Percentiles rank a stretch among this genome's conserved stretches.
Evolutionary conservation across 2,113 vertebrate species (phyloP).

Genomic region (Mobula birostris): DNA sequence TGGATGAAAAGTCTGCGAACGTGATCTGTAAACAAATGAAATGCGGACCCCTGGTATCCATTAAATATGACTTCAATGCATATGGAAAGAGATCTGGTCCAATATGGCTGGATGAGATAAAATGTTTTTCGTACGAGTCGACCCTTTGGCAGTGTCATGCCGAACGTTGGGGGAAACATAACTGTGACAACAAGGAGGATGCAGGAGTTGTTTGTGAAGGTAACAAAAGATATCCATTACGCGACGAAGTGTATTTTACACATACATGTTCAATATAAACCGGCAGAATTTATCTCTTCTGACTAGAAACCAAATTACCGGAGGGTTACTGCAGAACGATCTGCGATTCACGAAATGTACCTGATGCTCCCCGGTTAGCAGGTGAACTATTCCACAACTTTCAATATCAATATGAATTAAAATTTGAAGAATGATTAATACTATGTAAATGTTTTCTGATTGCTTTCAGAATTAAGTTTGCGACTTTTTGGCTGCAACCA

Average conservation of each 20-base stretch:
- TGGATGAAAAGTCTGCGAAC: neutral
- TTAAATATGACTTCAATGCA: accelerated
- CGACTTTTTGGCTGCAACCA: too few relatives aligned
- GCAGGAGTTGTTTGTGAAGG: neutral
- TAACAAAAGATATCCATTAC: neutral
- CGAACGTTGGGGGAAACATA: neutral
- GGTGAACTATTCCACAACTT: too few relatives aligned
- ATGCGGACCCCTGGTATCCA: neutral
- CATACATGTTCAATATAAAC: neutral
- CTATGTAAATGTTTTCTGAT: too few relatives aligned
- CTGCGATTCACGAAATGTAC: too few relatives aligned
- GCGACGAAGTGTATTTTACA: neutral
- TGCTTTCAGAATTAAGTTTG: too few relatives aligned
- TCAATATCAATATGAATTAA: too few relatives aligned
- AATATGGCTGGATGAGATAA: constrained; percentile 42
- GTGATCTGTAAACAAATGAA: constrained; percentile 43
- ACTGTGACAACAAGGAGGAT: neutral
- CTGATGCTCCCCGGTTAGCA: too few relatives aligned
- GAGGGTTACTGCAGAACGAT: too few relatives aligned
- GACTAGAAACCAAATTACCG: neutral
- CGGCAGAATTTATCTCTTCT: too few relatives aligned
- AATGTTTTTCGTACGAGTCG: neutral
- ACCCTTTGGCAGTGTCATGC: neutral
- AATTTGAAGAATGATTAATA: too few relatives aligned
- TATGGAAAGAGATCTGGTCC: constrained; percentile 46